These are phyloP conservation scores for Magallana ariakensis DNA, from an alignment of 1,140 invertebrate genomes.

Conservation along the genomic window DNA sequence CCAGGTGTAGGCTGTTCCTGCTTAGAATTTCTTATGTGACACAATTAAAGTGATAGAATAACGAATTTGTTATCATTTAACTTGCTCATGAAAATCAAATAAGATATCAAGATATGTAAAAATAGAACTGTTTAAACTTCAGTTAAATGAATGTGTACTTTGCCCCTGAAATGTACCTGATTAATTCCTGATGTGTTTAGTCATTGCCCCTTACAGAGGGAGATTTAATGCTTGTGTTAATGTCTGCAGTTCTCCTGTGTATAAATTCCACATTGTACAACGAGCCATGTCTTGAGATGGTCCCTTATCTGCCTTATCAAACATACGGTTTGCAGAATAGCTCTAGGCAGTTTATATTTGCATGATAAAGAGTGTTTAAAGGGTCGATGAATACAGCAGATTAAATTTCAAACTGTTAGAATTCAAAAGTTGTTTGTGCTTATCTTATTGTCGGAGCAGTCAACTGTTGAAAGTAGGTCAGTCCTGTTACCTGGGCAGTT, in stretches of 20 bases:
- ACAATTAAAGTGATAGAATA: too few species aligned
- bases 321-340: constrained; percentile 41
- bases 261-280: background rate
- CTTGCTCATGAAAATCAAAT: too few species aligned
- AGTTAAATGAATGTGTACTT: too few species aligned
- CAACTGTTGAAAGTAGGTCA: constrained; percentile 31
- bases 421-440: constrained; percentile 36
- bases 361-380: constrained; percentile 52
- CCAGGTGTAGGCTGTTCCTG: too few species aligned
- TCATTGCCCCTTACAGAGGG: too few species aligned
- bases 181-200: too few species aligned
- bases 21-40: too few species aligned
- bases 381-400: constrained; percentile 48
- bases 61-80: too few species aligned
- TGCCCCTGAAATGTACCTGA: too few species aligned
- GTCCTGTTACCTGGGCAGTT: background rate
- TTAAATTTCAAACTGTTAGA: constrained; percentile 50
- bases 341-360: constrained; percentile 52
- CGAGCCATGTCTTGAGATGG: constrained; percentile 37
- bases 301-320: constrained; percentile 30
- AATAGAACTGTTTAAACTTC: too few species aligned
- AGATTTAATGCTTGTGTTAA: too few species aligned
- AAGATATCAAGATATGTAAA: too few species aligned
- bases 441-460: constrained; percentile 27
- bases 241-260: background rate